phyloP scores from a whole-genome alignment of 2,888 invertebrate species.

The Apodemia mormo region DNA sequence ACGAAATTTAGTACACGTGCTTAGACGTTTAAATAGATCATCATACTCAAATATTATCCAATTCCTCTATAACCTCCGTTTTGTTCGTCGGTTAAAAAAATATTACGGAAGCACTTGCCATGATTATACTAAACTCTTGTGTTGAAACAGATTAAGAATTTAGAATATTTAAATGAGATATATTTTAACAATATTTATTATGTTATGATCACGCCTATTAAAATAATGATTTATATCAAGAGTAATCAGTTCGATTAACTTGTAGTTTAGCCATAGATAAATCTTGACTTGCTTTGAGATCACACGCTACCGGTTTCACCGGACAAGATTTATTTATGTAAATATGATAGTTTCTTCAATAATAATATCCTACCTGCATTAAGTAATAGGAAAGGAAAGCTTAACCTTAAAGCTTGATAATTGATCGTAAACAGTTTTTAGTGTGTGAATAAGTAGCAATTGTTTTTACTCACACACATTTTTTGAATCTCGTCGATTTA shows the following conservation, averaged over 20 bases:
- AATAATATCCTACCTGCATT: not conserved
- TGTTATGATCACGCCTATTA: not conserved
- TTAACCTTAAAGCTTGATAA: too few species aligned
- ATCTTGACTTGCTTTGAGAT: slow-evolving; percentile 2
- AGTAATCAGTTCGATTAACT: slow-evolving; percentile 12
- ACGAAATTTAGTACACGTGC: too few species aligned
- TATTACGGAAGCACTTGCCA: not conserved
- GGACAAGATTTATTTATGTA: slow-evolving; percentile 9
- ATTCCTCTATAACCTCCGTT: too few species aligned
- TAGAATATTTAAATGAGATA: not conserved
- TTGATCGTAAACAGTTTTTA: too few species aligned
- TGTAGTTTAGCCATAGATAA: not conserved
- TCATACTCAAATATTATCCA: too few species aligned
- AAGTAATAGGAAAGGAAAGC: too few species aligned
- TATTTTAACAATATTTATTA: not conserved
- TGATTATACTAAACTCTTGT: not conserved
- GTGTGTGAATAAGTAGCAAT: too few species aligned
- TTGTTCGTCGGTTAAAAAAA: too few species aligned
- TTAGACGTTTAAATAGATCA: too few species aligned
- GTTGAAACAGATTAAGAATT: not conserved
- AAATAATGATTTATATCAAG: slow-evolving; percentile 10
- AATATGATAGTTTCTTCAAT: not conserved
- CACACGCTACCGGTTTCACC: not conserved
- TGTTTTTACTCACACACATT: too few species aligned
- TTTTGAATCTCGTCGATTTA: too few species aligned